Base-by-base conservation (phyloP, 2,888 invertebrate genomes). In the Heliconius ethilla region DNA sequence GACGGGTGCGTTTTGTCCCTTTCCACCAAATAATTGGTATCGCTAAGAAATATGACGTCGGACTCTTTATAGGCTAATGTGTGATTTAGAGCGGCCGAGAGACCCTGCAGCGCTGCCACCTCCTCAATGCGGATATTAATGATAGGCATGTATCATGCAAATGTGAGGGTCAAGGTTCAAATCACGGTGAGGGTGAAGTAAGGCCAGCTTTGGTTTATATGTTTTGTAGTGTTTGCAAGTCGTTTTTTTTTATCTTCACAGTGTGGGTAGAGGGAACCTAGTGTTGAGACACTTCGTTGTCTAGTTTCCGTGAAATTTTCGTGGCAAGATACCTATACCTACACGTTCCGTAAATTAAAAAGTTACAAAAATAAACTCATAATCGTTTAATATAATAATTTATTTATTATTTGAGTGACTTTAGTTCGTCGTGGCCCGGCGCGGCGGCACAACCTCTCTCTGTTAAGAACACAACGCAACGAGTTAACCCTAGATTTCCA, bases 101-200 rank as follows among this genome's bases (percentile, higher is more conserved):
- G 87, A 88, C 87, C 93, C 93, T 91, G 92, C 88, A 82, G 93
- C 85, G 92, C 90, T 87, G 90, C 91, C 91, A 89, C 90, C 85
- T 87, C 84, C 88, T 91, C 91, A 91, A 92, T 91, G 90, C 89
- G 83, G 87, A 89, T 91, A 93, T 92, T 93, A 91, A 92, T 92
- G 92, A 86, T 84, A 83, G 84, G 86, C 85, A 91, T 92, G 91
- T 89, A 91, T 92, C 91, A 86, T 82, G 90, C 90, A 86, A 89
- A 91, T 88, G 89, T 90, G 83, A 82, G 83, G 84, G 85, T 83
- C 82, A 83, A 82, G 75, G 75, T 76, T 66, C 73, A 75, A 55
- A 63, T 74, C 63, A 29, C 22, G 74, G 27, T 0, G 2, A 27
- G 63, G 51, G 29, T 75, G 80, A 78, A 76, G 74, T 76, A 73